These are phyloP conservation scores for Gnathonemus longibarbis DNA, from an alignment of 2,113 vertebrate genomes.

Conservation along the genomic window DNA sequence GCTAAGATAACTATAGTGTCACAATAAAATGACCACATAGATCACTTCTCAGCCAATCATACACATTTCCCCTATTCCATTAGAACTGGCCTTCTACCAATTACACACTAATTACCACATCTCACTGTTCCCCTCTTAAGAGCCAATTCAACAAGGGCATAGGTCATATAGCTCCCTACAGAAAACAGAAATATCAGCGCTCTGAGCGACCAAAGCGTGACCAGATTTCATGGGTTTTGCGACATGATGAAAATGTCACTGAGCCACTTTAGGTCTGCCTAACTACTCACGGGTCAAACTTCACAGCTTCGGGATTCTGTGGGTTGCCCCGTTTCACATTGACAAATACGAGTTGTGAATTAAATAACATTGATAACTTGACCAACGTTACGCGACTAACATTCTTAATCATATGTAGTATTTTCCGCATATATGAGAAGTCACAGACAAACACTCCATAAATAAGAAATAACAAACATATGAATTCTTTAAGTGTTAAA, in stretches of 20 bases:
- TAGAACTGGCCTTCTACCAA: neutral
- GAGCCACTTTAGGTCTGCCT: neutral
- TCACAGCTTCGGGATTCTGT: neutral
- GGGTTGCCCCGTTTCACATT: neutral
- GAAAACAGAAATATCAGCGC: neutral
- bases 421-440: neutral
- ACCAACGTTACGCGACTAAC: neutral
- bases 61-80: neutral
- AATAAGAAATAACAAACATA: neutral
- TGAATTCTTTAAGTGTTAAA: neutral
- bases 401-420: neutral
- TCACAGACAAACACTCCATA: neutral
- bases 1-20: neutral
- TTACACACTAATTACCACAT: neutral
- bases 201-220: neutral
- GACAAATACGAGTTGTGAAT: neutral
- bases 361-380: neutral
- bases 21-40: neutral
- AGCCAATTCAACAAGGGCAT: neutral
- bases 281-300: neutral
- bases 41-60: neutral
- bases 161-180: neutral
- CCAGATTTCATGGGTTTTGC: neutral
- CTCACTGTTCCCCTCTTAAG: neutral
- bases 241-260: neutral